Base-by-base conservation (phyloP, 2,888 invertebrate genomes). In the Entomobrya multifasciata region DNA sequence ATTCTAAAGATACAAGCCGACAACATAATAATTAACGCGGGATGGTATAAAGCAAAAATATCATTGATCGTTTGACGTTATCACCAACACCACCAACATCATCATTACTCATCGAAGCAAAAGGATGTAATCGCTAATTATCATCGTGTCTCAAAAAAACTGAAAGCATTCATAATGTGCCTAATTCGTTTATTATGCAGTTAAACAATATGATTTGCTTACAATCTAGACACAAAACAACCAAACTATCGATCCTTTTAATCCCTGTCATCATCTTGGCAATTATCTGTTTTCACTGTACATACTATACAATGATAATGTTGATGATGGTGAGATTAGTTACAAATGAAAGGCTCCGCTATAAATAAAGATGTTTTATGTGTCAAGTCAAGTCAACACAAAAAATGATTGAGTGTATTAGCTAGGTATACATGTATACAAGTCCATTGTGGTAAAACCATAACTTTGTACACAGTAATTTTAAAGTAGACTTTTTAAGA, bases 61-160 rank as follows among this genome's bases (percentile, higher is more conserved):
- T 6, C 36, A 36, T 36, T 8, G 36, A 36, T 36, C n/a, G 36
- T 36, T 36, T 36, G n/a, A n/a, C n/a, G 8, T 67, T 44, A 67
- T 67, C 74, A 74, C 15, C 25, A 52, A n/a, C 67, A 67, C 22
- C 41, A 67, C 17, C 47, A 22, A 44, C 10, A 27, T 27, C 27
- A 49, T 72, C 52, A 74, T 74, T 52, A 52, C 74, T 67, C 67
- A 67, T 67, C 67, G n/a, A n/a, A 67, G 17, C 67, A 41, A n/a
- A n/a, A n/a, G n/a, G 67, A 67, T 13, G 49, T 74, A 74, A 74
- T 74, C 36, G 36, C 36, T 36, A 36, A 36, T 36, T 8, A 36
- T 8, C 36, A 36, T 8, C 5, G 36, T 36, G 4, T 36, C 36
- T 6, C 8, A 36, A 36, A 36, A 4, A 36, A 8, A 4, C 8